Conservation (phyloP, 2,113 vertebrate species). For the Rostratula benghalensis region DNA sequence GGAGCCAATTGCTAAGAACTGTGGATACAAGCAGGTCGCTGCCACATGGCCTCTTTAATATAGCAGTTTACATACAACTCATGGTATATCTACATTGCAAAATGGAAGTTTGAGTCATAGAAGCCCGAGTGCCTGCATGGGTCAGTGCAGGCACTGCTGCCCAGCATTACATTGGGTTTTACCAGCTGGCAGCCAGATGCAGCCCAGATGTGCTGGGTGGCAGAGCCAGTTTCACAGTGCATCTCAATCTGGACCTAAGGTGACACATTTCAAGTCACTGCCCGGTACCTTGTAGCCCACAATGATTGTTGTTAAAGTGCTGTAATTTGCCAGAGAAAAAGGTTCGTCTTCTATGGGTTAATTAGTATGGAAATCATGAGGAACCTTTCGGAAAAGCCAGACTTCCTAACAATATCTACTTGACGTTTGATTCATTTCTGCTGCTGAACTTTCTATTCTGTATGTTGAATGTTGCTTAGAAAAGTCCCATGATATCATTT, state of each 20-base stretch:
- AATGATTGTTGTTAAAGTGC: background rate
- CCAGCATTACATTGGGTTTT: background rate
- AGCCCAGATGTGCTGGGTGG: background rate
- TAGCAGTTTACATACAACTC: background rate
- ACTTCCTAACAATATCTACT: background rate
- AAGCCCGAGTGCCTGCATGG: background rate
- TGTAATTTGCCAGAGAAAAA: background rate
- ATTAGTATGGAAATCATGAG: slow-evolving; percentile 28
- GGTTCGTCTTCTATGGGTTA: background rate
- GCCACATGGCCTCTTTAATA: background rate
- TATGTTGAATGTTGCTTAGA: background rate
- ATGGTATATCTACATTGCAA: background rate
- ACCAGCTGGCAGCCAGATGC: background rate
- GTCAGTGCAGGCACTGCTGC: background rate
- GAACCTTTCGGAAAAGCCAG: background rate
- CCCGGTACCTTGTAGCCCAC: background rate
- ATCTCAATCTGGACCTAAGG: background rate
- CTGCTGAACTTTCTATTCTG: slow-evolving; percentile 7
- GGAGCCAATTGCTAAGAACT: background rate
- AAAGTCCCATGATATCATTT: slow-evolving; percentile 50
- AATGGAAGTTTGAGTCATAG: background rate
- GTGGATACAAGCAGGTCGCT: background rate
- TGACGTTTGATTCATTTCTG: slow-evolving; percentile 27
- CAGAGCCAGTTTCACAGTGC: background rate
- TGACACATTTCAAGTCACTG: background rate